Conservation (phyloP, 2,888 invertebrate species). For the Tachina grossa region DNA sequence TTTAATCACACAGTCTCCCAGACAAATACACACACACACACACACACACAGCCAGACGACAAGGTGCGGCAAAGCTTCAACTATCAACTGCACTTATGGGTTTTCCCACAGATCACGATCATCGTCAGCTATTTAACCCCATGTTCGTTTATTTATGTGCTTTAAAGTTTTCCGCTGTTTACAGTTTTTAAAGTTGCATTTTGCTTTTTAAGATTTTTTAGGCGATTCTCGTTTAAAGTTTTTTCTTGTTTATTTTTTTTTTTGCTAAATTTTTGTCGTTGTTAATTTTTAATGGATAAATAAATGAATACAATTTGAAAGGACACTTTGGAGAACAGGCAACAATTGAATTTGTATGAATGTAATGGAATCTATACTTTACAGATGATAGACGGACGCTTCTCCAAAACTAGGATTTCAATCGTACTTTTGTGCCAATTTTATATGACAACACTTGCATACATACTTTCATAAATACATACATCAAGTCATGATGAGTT, state of each 20-base stretch:
- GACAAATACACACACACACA: slow-evolving; percentile 12
- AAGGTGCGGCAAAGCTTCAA: slow-evolving; percentile 57
- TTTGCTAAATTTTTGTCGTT: slow-evolving; percentile 37
- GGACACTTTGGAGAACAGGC: slow-evolving; percentile 30
- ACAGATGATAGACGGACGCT: background rate
- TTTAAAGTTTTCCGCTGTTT: slow-evolving; percentile 69
- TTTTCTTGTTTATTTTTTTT: slow-evolving; percentile 6
- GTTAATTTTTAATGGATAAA: slow-evolving; percentile 62
- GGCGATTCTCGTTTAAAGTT: slow-evolving; percentile 15
- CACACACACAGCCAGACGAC: slow-evolving; percentile 32
- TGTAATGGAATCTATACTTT: background rate
- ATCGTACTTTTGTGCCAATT: slow-evolving; percentile 31
- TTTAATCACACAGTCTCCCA: slow-evolving; percentile 11
- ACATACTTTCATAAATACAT: background rate
- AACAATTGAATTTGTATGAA: background rate
- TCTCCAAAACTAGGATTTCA: slow-evolving; percentile 44
- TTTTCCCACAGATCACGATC: slow-evolving; percentile 71
- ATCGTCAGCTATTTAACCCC: slow-evolving; percentile 67
- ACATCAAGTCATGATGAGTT: slow-evolving; percentile 53
- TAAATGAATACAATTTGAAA: slow-evolving; percentile 64
- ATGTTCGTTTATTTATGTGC: slow-evolving; percentile 57
- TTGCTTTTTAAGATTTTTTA: slow-evolving; percentile 23
- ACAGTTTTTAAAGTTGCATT: slow-evolving; percentile 47
- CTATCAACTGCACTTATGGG: slow-evolving; percentile 49
- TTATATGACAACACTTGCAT: background rate